Base-by-base conservation (phyloP, 2,888 invertebrate genomes). In the Girardia tigrina region DNA sequence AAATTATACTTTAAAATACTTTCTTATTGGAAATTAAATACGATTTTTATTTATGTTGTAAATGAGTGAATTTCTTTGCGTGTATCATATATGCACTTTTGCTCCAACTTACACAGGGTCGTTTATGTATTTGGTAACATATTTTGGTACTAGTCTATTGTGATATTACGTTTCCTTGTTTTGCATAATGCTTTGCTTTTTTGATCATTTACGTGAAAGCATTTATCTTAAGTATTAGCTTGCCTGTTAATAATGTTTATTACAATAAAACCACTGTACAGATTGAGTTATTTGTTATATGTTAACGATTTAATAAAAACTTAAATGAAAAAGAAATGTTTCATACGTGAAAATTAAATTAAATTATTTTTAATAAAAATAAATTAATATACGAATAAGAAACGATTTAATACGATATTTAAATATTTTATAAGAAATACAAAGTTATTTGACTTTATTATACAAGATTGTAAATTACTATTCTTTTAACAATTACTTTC, bases 111-210 rank as follows among this genome's bases (percentile, higher is more conserved):
- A 56, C 56, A 56, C 56, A 56, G 56, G 56, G 56, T 56, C 56
- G 56, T 56, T 56, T 56, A 56, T n/a, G 56, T 56, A 56, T 56
- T 56, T 56, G 56, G 56, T 56, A 56, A 56, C 56, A 56, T 56
- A 56, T 56, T 56, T 56, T 56, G 56, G 56, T 56, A 56, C 56
- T 56, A 56, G 56, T 56, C 56, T 56, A 56, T 56, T 56, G 56
- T 56, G 56, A 56, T 56, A 56, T 56, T 56, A 56, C n/a, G 56
- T 56, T 56, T 56, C 56, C 56, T 56, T 56, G 56, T 56, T 56
- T 56, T 56, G 56, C 56, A 56, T 56, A 56, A 56, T 56, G 56
- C 56, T 56, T 56, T n/a, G 20, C 23, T 56, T 36, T 36, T 36
- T 56, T 56, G 56, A 56, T 56, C 56, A 56, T 56, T 56, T 56